Evolutionary conservation across 1,140 invertebrate genomes (phyloP).

Genomic region (Panagrolaimus sp.): DNA sequence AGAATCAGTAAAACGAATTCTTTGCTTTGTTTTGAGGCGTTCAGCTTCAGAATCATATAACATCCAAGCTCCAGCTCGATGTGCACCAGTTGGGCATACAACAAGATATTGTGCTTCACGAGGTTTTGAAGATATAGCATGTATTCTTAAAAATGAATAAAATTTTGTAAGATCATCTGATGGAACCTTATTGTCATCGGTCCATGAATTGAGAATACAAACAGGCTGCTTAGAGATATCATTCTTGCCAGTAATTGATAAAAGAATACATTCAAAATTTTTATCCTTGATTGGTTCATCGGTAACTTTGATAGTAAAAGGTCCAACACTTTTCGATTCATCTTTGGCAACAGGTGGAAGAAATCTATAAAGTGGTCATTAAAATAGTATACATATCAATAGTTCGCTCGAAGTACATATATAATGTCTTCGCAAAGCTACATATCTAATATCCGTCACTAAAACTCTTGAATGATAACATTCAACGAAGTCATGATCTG

Average conservation of each 20-base stretch:
- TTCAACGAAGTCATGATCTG: too few species aligned
- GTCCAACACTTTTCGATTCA: constrained; percentile 12
- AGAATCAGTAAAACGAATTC: constrained; percentile 18
- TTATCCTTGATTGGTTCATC: constrained; percentile 11
- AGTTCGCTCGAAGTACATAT: too few species aligned
- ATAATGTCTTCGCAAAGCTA: too few species aligned
- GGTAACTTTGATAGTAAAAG: constrained; percentile 7
- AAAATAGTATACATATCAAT: too few species aligned
- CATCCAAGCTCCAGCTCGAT: constrained; percentile 18
- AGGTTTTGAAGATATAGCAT: neutral
- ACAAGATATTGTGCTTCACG: constrained; percentile 12
- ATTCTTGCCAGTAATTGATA: constrained; percentile 15
- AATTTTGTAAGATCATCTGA: constrained; percentile 16
- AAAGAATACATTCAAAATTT: constrained; percentile 5
- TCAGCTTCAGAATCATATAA: constrained; percentile 17
- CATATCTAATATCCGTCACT: too few species aligned
- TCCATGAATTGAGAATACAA: constrained; percentile 18
- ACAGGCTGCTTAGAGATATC: neutral
- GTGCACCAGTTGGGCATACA: constrained; percentile 13
- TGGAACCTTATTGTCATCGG: constrained; percentile 19
- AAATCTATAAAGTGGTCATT: neutral
- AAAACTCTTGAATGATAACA: too few species aligned
- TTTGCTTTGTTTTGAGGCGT: constrained; percentile 14
- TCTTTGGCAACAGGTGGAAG: constrained; percentile 8
- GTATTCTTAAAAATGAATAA: neutral